Evolutionary conservation across 2,888 invertebrate genomes (phyloP).

Genomic region (Meiosimyza decipiens): DNA sequence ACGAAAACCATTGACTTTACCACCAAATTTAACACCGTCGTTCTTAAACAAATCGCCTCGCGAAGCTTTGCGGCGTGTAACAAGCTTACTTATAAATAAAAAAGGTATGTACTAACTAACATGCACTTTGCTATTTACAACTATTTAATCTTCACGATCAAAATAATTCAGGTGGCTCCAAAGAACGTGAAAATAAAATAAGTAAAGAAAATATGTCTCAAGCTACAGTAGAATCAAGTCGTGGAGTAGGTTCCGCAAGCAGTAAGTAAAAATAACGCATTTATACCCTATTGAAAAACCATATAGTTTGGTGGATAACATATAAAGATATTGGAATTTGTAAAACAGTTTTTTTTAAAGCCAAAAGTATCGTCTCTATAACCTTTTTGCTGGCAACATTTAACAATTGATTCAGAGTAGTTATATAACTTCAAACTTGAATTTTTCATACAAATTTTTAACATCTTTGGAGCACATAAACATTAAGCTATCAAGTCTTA

Average conservation of each 20-base stretch:
- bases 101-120: slow-evolving; percentile 71
- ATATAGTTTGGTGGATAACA: too few relatives aligned
- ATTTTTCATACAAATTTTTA: too few relatives aligned
- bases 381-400: too few relatives aligned
- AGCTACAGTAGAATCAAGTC: slow-evolving; percentile 37
- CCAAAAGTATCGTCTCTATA: too few relatives aligned
- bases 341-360: too few relatives aligned
- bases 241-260: slow-evolving; percentile 38
- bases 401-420: too few relatives aligned
- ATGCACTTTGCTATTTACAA: slow-evolving; percentile 1
- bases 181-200: slow-evolving; percentile 45
- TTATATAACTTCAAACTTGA: too few relatives aligned
- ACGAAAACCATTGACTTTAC: slow-evolving; percentile 86
- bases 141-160: background rate
- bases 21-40: slow-evolving; percentile 88
- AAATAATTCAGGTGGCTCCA: slow-evolving; percentile 39
- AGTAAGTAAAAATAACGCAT: slow-evolving; percentile 35
- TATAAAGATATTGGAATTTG: too few relatives aligned
- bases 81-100: slow-evolving; percentile 84
- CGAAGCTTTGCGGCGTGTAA: slow-evolving; percentile 87
- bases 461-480: too few relatives aligned
- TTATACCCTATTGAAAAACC: too few relatives aligned
- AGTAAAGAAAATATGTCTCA: slow-evolving; percentile 44
- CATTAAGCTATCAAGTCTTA: too few relatives aligned
- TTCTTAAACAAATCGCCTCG: slow-evolving; percentile 90